Evolutionary conservation across 2,888 invertebrate genomes (phyloP).

Genomic region (Harmothoe impar): DNA sequence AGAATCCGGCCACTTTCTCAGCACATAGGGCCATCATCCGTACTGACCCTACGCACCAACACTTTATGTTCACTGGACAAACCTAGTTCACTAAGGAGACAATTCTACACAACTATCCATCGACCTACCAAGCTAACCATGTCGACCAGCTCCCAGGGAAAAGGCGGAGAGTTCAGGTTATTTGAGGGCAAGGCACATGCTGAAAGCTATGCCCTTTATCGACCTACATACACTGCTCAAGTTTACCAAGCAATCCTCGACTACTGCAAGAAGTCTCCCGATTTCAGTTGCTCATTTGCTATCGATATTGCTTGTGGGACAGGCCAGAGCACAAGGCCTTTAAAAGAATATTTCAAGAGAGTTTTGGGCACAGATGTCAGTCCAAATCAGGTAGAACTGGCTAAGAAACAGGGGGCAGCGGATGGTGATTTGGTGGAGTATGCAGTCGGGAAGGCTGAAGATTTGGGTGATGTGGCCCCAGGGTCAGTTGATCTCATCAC

Average conservation of each 20-base stretch:
- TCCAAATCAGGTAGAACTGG: conserved; percentile 76
- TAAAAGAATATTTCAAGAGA: conserved; percentile 81
- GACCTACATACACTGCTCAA: not conserved
- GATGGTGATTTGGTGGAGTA: conserved; percentile 28
- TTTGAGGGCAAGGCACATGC: not conserved
- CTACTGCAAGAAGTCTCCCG: not conserved
- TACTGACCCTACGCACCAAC: too few relatives aligned
- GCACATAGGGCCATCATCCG: too few relatives aligned
- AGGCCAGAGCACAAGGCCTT: conserved; percentile 82
- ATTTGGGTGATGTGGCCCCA: not conserved
- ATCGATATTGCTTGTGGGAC: conserved; percentile 84
- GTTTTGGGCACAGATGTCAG: conserved; percentile 83
- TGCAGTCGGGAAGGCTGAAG: conserved; percentile 3
- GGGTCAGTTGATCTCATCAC: conserved; percentile 79
- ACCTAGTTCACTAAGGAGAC: too few relatives aligned
- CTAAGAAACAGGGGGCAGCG: conserved; percentile 73
- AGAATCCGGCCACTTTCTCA: too few relatives aligned
- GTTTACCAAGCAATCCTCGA: not conserved
- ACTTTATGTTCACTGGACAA: too few relatives aligned
- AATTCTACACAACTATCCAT: too few relatives aligned
- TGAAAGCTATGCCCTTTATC: not conserved
- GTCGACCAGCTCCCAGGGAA: not conserved
- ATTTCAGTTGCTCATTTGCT: conserved; percentile 71
- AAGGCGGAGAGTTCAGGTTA: not conserved
- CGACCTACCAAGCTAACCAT: too few relatives aligned